Base-by-base conservation (phyloP, 2,888 invertebrate genomes). In the Polymixis lichenea region DNA sequence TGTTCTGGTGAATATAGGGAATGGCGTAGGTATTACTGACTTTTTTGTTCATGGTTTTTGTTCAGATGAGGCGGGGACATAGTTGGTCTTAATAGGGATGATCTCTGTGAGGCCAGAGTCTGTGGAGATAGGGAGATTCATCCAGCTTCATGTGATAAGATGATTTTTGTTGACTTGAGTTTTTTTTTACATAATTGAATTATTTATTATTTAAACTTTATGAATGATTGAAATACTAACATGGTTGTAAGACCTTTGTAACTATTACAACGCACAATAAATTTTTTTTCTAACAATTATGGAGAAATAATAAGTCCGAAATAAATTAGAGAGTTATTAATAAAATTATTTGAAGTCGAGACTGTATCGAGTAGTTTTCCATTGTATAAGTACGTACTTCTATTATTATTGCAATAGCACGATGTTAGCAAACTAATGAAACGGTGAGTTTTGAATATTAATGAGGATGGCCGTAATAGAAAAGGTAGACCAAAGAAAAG, bases 1-100 rank as follows among this genome's bases (percentile, higher is more conserved):
- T 75, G 67, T 70, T 58, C 79, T 69, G n/a, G 56, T 32, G 64
- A 15, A 43, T 17, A 43, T 25, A 38, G 58, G 1, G 28, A 60
- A 49, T 77, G 15, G 60, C 22, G 65, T 61, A 38, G 38, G 69
- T 32, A 62, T 51, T n/a, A n/a, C 6, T 61, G 32, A n/a, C n/a
- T 7, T 65, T 64, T 61, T 65, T 64, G 43, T 25, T 19, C 28
- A 53, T 60, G 5, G 9, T n/a, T 32, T 46, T 72, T 65, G 0
- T 46, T 38, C 7, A 53, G 15, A 7, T 9, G 7, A 49, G 7
- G 7, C 5, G 7, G 13, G n/a, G 25, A 28, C 5, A 49, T 13
- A 19, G 13, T 28, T 25, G 51, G 28, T 15, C 49, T 28, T 65
- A 13, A 25, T 28, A 28, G 15, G 65, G 22, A 49, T 28, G 28